Conservation (phyloP, 1,140 invertebrate genomes). For the Argopecten irradians region DNA sequence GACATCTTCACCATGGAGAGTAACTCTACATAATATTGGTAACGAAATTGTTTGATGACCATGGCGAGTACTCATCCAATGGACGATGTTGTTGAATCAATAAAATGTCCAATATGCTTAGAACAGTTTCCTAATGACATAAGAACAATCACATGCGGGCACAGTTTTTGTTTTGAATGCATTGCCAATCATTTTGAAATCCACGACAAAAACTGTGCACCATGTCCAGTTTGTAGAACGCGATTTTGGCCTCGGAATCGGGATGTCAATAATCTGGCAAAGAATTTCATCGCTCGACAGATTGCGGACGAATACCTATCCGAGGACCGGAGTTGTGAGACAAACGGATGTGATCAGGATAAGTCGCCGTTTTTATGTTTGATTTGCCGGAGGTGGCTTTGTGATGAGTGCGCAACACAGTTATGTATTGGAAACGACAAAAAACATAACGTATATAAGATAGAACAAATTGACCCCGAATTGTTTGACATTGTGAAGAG, state of each 20-base stretch:
- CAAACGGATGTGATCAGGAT: not conserved
- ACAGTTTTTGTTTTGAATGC: not conserved
- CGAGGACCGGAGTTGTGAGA: not conserved
- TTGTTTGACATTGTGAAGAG: conserved; percentile 8
- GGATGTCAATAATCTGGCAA: not conserved
- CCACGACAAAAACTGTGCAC: not conserved
- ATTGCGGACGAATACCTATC: not conserved
- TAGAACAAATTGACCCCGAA: not conserved
- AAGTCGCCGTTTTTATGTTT: not conserved
- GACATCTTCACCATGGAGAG: too few relatives aligned
- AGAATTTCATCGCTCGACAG: not conserved
- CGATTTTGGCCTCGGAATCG: not conserved
- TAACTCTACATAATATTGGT: too few relatives aligned
- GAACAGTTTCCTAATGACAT: not conserved
- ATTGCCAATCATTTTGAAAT: not conserved
- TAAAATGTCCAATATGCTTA: not conserved
- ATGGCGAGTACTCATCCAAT: not conserved
- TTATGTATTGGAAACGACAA: not conserved
- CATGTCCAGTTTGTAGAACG: not conserved
- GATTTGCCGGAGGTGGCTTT: not conserved
- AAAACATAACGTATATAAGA: not conserved
- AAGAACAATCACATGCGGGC: not conserved
- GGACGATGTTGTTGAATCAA: not conserved
- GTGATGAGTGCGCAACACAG: not conserved
- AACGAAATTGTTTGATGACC: too few relatives aligned